Evolutionary conservation across 2,113 vertebrate species (phyloP).

Genomic region (Bostrychus sinensis): DNA sequence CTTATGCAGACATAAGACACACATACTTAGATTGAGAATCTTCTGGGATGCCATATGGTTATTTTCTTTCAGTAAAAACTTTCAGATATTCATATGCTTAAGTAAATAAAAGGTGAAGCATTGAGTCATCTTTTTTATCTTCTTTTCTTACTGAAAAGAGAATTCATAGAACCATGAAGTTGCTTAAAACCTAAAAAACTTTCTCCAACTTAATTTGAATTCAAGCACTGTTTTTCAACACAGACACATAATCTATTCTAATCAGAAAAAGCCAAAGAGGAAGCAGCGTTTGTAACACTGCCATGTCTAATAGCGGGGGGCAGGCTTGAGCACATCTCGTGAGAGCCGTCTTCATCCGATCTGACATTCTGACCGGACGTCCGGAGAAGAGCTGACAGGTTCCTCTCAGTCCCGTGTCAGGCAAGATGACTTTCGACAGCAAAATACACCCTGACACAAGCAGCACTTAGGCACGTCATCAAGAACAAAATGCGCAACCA

Average conservation of each 20-base stretch:
- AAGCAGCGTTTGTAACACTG: slow-evolving; percentile 24
- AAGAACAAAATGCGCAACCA: slow-evolving; percentile 24
- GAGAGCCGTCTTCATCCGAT: slow-evolving; percentile 45
- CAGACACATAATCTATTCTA: slow-evolving; percentile 29
- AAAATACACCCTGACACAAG: slow-evolving; percentile 27
- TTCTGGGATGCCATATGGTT: slow-evolving; percentile 1
- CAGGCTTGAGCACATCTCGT: background rate
- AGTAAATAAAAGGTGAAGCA: background rate
- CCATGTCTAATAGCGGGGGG: slow-evolving; percentile 17
- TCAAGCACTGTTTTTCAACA: background rate
- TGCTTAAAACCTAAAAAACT: background rate
- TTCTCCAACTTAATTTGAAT: background rate
- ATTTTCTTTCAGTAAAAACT: background rate
- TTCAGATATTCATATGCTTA: background rate
- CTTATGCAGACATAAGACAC: background rate
- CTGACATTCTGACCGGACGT: slow-evolving; percentile 38
- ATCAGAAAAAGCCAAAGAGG: slow-evolving; percentile 21
- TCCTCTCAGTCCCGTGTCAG: slow-evolving; percentile 35
- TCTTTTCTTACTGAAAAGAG: no score
- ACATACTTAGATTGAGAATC: background rate
- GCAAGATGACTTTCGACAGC: slow-evolving; percentile 28
- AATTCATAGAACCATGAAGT: no score
- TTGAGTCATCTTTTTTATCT: no score
- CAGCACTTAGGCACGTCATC: slow-evolving; percentile 42
- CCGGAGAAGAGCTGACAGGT: slow-evolving; percentile 37